Percentiles rank a stretch among this genome's conserved stretches.
These are phyloP conservation scores for Bovichtus diacanthus DNA, from an alignment of 2,797 vertebrate species.

Conservation along the genomic window DNA sequence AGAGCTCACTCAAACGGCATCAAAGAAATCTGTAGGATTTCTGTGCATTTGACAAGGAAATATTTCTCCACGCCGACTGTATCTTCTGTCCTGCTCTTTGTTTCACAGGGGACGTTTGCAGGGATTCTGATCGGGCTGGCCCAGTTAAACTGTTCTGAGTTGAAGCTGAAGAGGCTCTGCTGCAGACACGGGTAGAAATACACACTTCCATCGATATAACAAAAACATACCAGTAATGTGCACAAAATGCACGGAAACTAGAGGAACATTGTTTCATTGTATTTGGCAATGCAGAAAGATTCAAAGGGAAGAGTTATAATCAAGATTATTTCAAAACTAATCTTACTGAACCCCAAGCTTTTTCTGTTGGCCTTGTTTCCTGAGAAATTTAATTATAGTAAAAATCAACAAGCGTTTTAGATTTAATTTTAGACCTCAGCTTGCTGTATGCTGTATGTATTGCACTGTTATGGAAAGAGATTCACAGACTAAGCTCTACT, in stretches of 20 bases:
- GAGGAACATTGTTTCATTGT: neutral
- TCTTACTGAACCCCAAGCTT: neutral
- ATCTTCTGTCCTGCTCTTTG: conserved; percentile 15
- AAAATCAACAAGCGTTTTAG: neutral
- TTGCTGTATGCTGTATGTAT: neutral
- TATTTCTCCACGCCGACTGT: neutral
- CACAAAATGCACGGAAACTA: conserved; percentile 3
- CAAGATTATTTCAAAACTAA: neutral
- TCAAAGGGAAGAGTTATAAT: conserved; percentile 8
- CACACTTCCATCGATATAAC: neutral
- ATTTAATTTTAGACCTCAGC: neutral
- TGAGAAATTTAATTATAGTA: conserved; percentile 18
- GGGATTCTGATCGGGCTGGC: conserved; percentile 95
- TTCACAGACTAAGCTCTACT: neutral
- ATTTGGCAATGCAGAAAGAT: conserved; percentile 20
- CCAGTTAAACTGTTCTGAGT: conserved; percentile 94
- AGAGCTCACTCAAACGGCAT: conserved; percentile 22
- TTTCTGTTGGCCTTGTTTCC: neutral
- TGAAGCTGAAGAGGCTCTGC: conserved; percentile 94
- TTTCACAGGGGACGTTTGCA: conserved; percentile 91
- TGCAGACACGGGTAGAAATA: conserved; percentile 90
- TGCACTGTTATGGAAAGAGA: conserved; percentile 1
- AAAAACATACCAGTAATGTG: conserved; percentile 8
- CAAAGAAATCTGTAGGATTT: neutral
- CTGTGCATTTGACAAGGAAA: neutral